Evolutionary conservation across 2,113 vertebrate species (phyloP), one percentile per base, ranked within the genome.

Genomic region (Mustela nigripes): DNA sequence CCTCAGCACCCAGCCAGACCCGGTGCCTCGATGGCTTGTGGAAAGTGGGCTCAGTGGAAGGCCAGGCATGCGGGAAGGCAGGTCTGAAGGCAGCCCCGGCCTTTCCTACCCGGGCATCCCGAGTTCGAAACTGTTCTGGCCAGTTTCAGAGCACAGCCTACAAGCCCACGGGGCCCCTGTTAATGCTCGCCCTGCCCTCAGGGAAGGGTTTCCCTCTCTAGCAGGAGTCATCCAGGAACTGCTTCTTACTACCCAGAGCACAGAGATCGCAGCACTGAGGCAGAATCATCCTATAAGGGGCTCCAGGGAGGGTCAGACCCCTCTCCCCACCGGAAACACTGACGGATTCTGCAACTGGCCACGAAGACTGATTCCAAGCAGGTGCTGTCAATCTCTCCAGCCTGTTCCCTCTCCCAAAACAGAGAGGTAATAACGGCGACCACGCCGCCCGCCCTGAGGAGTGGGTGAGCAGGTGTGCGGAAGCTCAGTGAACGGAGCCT

Each of bases 41-140:
- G 80, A 9, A 53, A 56, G 60, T 2, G 5, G 5, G 42, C 50
- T 4, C 12, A 36, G 42, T 15, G 21, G 33, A 65, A 74, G 50
- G 53, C n/a, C 24, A 7, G 0, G 1, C 0, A 0, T 1, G 36
- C 7, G 14, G n/a, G 7, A 19, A 18, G 15, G 53, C 9, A 67
- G 63, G 65, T 12, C 45, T 50, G 7, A 67, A 36, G 58, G 22
- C 14, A 33, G 15, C 31, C 26, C 58, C 31, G 18, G 69, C 24
- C 45, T 73, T 36, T n/a, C 82, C 26, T 22, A 24, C 39, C 11
- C 4, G 0, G 14, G 60, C 62, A 4, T 56, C 33, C 58, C 0
- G 1, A 31, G 53, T 8, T 4, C 22, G 21, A 15, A 26, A 45
- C 28, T 60, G 21, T 60, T 22, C 58, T 19, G 31, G 18, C 88